Conservation (phyloP, 1,140 invertebrate genomes). For the Euura saliciscinereae region DNA sequence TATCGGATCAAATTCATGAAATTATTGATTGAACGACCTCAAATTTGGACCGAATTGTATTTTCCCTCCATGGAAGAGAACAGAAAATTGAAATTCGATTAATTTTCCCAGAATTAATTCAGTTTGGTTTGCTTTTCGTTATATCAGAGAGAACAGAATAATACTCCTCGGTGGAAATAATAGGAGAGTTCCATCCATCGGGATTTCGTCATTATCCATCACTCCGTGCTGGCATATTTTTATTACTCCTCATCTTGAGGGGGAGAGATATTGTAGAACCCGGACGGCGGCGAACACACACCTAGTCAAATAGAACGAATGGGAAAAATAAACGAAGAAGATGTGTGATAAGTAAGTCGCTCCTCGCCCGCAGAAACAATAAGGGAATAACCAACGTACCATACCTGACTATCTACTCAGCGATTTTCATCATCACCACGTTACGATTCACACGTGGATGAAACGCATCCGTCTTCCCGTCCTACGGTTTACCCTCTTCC, state of each 20-base stretch:
- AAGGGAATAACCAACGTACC: neutral
- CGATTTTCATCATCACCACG: neutral
- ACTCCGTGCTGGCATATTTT: neutral
- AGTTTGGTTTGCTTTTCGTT: too few species aligned
- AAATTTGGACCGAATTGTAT: too few species aligned
- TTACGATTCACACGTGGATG: neutral
- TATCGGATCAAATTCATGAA: too few species aligned
- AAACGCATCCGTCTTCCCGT: neutral
- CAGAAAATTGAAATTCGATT: neutral
- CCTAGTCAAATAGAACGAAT: neutral
- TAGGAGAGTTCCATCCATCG: neutral
- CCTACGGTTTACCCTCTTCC: neutral
- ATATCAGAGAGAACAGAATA: too few species aligned
- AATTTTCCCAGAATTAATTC: too few species aligned
- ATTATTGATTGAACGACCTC: too few species aligned
- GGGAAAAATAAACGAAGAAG: neutral
- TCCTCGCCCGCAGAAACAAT: neutral
- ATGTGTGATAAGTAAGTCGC: neutral
- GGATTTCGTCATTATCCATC: conserved; percentile 1
- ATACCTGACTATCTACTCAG: neutral
- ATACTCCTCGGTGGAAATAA: neutral
- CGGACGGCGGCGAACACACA: too few species aligned
- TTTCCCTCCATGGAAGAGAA: neutral
- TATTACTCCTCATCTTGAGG: neutral
- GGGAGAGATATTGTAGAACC: neutral